A percentile compares a stretch with the other conserved stretches of the same genome.
Evolutionary conservation across 2,797 vertebrate species (phyloP).

Genomic region (Rhinatrema bivittatum): DNA sequence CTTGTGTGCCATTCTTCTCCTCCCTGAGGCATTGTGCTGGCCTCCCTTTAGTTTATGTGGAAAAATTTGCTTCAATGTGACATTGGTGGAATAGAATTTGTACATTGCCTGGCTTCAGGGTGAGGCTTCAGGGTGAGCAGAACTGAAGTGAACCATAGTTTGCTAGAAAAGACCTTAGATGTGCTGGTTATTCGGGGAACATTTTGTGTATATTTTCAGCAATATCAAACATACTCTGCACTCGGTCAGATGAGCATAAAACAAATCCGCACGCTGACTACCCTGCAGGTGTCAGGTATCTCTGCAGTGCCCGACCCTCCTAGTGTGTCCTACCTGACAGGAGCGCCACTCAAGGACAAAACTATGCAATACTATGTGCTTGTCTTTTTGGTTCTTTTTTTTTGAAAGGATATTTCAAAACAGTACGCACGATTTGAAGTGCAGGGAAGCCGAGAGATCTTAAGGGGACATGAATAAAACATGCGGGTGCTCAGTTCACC

Average conservation of each 20-base stretch:
- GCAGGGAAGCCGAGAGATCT: slow-evolving; percentile 17
- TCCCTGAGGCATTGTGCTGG: too few relatives aligned
- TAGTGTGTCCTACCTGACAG: neutral
- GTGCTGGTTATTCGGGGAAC: too few relatives aligned
- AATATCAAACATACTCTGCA: too few relatives aligned
- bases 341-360: too few relatives aligned
- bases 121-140: neutral
- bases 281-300: neutral
- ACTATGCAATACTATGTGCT: neutral
- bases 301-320: neutral
- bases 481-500: too few relatives aligned
- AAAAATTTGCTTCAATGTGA: neutral
- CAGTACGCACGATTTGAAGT: slow-evolving; percentile 36
- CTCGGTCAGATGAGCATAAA: too few relatives aligned
- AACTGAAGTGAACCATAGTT: neutral
- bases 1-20: neutral
- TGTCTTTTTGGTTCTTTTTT: slow-evolving; percentile 16
- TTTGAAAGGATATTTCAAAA: slow-evolving; percentile 12
- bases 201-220: too few relatives aligned
- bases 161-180: too few relatives aligned
- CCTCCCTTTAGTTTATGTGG: neutral
- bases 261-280: neutral
- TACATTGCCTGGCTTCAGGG: neutral
- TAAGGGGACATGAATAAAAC: slow-evolving; percentile 45
- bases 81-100: neutral